Percentiles rank a stretch among this genome's conserved stretches.
phyloP scores from a whole-genome alignment of 2,888 invertebrate species.

The Patella depressa region DNA sequence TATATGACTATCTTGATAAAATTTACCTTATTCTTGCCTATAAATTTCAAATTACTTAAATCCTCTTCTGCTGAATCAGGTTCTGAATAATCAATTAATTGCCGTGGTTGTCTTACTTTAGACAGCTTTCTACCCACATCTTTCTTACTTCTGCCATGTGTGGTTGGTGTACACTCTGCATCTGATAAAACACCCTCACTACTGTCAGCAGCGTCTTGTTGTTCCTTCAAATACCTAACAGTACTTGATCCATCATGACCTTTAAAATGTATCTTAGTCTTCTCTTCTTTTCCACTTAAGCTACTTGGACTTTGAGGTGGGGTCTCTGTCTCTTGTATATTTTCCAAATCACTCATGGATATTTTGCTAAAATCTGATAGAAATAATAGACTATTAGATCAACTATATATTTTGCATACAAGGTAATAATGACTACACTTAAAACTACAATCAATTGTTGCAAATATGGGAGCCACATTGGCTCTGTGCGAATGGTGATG shows the following conservation, averaged over 20 bases:
- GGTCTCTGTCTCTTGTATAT: slow-evolving; percentile 71
- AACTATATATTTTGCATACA: neutral
- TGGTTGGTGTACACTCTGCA: slow-evolving; percentile 40
- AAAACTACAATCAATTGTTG: neutral
- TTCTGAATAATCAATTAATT: slow-evolving; percentile 54
- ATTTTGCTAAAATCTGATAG: slow-evolving; percentile 70
- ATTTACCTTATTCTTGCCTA: too few species aligned
- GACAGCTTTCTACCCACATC: slow-evolving; percentile 35
- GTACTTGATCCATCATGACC: slow-evolving; percentile 38
- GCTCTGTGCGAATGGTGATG: too few species aligned
- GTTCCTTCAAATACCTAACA: slow-evolving; percentile 49
- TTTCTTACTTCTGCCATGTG: slow-evolving; percentile 35
- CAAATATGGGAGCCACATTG: neutral
- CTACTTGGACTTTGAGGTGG: slow-evolving; percentile 68
- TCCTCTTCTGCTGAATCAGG: slow-evolving; percentile 52
- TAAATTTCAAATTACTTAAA: neutral
- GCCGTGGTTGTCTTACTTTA: slow-evolving; percentile 43
- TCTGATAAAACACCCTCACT: slow-evolving; percentile 44
- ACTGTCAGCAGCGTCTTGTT: slow-evolving; percentile 40
- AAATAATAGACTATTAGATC: neutral
- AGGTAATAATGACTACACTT: too few species aligned
- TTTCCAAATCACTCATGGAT: slow-evolving; percentile 71
- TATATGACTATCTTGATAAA: too few species aligned
- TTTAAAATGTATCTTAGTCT: slow-evolving; percentile 35
- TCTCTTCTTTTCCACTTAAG: slow-evolving; percentile 38